A percentile compares a stretch with the other conserved stretches of the same genome.
Evolutionary conservation across 2,113 vertebrate genomes (phyloP).

Genomic region (Illadopsis cleaveri): DNA sequence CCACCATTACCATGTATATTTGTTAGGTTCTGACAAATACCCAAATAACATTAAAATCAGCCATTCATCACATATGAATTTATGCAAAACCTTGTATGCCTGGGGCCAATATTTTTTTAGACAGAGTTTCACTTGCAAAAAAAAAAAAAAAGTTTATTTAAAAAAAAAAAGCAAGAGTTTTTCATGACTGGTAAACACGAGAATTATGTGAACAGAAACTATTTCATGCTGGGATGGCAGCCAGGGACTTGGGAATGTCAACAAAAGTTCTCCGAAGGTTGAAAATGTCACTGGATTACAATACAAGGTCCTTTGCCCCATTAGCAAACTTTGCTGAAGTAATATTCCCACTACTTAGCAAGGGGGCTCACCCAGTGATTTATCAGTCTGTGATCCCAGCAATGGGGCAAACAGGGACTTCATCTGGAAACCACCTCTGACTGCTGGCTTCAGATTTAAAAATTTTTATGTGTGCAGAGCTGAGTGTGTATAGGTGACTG

Average conservation of each 20-base stretch:
- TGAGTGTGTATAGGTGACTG: background rate
- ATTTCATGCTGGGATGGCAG: conserved; percentile 82
- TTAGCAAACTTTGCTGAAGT: conserved; percentile 56
- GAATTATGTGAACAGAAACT: conserved; percentile 83
- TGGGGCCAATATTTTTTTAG: conserved; percentile 82
- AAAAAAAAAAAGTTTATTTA: conserved; percentile 49
- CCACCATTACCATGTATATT: conserved; percentile 78
- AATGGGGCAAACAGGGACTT: background rate
- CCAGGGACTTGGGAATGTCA: conserved; percentile 80
- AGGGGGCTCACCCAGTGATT: background rate
- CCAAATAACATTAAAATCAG: conserved; percentile 84
- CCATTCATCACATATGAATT: conserved; percentile 85
- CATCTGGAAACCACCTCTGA: background rate
- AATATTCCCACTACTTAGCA: background rate
- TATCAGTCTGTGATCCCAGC: background rate
- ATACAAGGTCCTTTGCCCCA: conserved; percentile 78
- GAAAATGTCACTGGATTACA: conserved; percentile 81
- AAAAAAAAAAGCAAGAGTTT: conserved; percentile 74
- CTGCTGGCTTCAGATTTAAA: background rate
- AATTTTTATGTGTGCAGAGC: background rate
- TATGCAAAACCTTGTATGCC: conserved; percentile 80
- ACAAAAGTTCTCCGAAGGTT: conserved; percentile 76
- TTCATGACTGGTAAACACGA: conserved; percentile 82
- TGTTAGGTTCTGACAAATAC: conserved; percentile 83
- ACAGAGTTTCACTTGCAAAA: conserved; percentile 74